These are phyloP conservation scores for Campoletis sonorensis DNA, from an alignment of 1,140 invertebrate species.

Conservation along the genomic window DNA sequence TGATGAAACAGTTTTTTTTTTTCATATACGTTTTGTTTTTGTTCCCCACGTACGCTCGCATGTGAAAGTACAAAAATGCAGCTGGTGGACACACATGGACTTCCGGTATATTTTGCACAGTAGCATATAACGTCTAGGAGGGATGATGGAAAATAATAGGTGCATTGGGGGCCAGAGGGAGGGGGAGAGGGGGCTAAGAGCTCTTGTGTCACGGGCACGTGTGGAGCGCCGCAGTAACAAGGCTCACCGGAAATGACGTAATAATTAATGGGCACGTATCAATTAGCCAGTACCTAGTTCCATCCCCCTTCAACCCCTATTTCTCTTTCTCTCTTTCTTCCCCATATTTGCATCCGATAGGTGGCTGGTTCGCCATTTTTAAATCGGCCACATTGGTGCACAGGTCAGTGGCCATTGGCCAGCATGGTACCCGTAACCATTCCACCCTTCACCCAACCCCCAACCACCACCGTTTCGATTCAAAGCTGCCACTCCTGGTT, in stretches of 20 bases:
- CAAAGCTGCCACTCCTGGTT: conserved; percentile 6
- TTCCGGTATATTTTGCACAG: no score
- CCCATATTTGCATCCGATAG: conserved; percentile 46
- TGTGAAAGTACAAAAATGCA: no score
- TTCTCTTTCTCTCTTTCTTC: conserved; percentile 37
- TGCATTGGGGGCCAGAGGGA: conserved; percentile 4
- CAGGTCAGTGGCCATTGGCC: conserved; percentile 44
- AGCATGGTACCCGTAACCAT: conserved; percentile 47
- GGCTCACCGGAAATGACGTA: conserved; percentile 73
- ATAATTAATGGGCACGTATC: conserved; percentile 76
- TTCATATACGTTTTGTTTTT: no score
- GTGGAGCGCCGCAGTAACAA: conserved; percentile 66
- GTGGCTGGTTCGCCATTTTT: conserved; percentile 60
- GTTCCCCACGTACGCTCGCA: no score
- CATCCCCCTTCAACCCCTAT: neutral
- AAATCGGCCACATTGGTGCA: conserved; percentile 65
- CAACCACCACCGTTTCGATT: neutral
- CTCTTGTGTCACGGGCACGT: conserved; percentile 72
- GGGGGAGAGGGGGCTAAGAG: neutral
- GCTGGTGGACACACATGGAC: no score
- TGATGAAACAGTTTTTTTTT: no score
- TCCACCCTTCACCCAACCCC: conserved; percentile 49
- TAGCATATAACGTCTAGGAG: neutral
- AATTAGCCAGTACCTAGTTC: conserved; percentile 70
- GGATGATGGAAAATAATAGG: conserved; percentile 30